These are phyloP conservation scores for Zenarchopterus dispar DNA, from an alignment of 2,797 vertebrate species.

Conservation along the genomic window DNA sequence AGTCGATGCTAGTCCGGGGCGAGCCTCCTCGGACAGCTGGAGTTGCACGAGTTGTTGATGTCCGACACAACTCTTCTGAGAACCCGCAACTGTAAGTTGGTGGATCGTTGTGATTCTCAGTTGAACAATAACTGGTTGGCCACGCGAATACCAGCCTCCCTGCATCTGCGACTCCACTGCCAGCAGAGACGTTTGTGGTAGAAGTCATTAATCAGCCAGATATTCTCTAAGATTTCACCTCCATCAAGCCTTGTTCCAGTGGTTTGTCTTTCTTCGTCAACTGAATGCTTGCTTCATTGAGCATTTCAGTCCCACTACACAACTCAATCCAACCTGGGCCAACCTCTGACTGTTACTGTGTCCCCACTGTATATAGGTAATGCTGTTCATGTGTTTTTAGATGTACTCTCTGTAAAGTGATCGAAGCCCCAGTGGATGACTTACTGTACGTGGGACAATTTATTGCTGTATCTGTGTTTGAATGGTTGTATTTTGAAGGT, in stretches of 20 bases:
- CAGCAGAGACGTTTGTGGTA: conserved; percentile 56
- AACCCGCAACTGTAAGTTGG: conserved; percentile 19
- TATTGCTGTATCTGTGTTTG: conserved; percentile 80
- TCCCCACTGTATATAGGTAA: conserved; percentile 81
- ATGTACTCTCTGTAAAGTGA: conserved; percentile 79
- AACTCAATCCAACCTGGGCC: conserved; percentile 64
- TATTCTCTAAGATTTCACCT: conserved; percentile 34
- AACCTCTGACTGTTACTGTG: conserved; percentile 79
- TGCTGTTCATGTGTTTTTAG: conserved; percentile 80
- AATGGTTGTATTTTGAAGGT: conserved; percentile 79
- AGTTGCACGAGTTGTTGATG: conserved; percentile 32
- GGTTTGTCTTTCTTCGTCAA: conserved; percentile 66
- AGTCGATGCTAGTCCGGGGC: conserved; percentile 29
- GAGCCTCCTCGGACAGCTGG: conserved; percentile 31
- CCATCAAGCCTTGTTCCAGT: conserved; percentile 50
- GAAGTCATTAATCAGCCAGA: conserved; percentile 37
- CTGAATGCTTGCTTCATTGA: conserved; percentile 60
- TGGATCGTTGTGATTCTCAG: conserved; percentile 6
- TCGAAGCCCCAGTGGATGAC: conserved; percentile 76
- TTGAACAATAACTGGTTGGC: conserved; percentile 31
- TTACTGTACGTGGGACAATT: conserved; percentile 78
- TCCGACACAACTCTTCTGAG: conserved; percentile 26
- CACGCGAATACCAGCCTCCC: conserved; percentile 35
- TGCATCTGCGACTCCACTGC: conserved; percentile 43
- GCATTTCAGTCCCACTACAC: conserved; percentile 56